Evolutionary conservation across 37 sponge, comb jelly and placozoan species (phyloP), one percentile per base, ranked within the genome.

Genomic region (Petrosia ficiformis): DNA sequence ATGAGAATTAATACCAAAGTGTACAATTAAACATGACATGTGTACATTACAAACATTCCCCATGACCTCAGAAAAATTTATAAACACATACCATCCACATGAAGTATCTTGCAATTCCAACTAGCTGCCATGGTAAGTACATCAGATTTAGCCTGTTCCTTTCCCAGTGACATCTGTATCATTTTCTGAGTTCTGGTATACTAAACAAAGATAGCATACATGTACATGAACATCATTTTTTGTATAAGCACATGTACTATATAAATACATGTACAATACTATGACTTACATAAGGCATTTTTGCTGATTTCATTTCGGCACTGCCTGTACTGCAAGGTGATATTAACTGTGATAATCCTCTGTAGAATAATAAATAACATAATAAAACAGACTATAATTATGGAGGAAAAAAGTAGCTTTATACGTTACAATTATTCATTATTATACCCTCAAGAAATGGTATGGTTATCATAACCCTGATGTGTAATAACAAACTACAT

Each of bases 161-260:
- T 35, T 40, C 59, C 61, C 67, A 40, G 69, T 1, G 79, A 42
- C 69, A 68, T 65, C 59, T 68, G 68, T 56, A 78, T 2, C 58
- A 78, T 78, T 58, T 78, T 65, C 57, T 78, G 79, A 19, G 79
- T 44, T 40, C 79, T 78, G 1, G 69, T 78, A 22, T 28, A 28
- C 71, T 71, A 38, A 67, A 4, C 34, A 30, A 11, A 3, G 24
- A 32, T n/a, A n/a, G n/a, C n/a, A n/a, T n/a, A n/a, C n/a, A n/a
- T n/a, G n/a, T n/a, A n/a, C n/a, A n/a, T n/a, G n/a, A n/a, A n/a
- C n/a, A n/a, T n/a, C n/a, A n/a, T n/a, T n/a, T n/a, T n/a, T n/a
- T n/a, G n/a, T n/a, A n/a, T n/a, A n/a, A n/a, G n/a, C n/a, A n/a
- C n/a, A n/a, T n/a, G n/a, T n/a, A n/a, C n/a, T n/a, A n/a, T 24